These are phyloP conservation scores for Choristoneura rosaceana DNA, from an alignment of 2,888 invertebrate species.

Conservation along the genomic window DNA sequence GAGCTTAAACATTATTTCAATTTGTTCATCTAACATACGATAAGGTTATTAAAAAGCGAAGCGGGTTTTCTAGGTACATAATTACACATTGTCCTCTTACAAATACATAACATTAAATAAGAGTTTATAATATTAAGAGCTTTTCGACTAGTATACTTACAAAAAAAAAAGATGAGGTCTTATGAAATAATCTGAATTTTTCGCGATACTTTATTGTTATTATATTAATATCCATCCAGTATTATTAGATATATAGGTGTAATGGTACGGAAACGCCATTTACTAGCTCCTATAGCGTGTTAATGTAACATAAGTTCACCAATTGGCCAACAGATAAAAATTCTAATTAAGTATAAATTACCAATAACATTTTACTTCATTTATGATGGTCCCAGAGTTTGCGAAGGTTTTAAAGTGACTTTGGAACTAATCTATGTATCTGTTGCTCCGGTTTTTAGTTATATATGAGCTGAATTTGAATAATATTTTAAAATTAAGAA, in stretches of 20 bases:
- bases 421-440: not conserved
- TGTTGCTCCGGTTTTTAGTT: slow-evolving; percentile 28
- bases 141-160: slow-evolving; percentile 82
- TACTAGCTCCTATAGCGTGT: slow-evolving; percentile 73
- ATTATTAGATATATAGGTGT: slow-evolving; percentile 82
- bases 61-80: slow-evolving; percentile 65
- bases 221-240: slow-evolving; percentile 83
- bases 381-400: slow-evolving; percentile 20
- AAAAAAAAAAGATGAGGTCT: slow-evolving; percentile 77
- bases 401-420: not conserved
- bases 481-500: not conserved
- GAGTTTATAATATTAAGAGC: slow-evolving; percentile 80
- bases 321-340: slow-evolving; percentile 63
- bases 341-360: slow-evolving; percentile 54
- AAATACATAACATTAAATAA: slow-evolving; percentile 67
- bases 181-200: slow-evolving; percentile 81
- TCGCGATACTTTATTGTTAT: slow-evolving; percentile 80
- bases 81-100: slow-evolving; percentile 70
- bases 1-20: slow-evolving; percentile 68
- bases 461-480: not conserved
- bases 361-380: slow-evolving; percentile 27
- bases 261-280: slow-evolving; percentile 66
- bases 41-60: slow-evolving; percentile 51
- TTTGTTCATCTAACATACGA: slow-evolving; percentile 66
- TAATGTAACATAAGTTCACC: slow-evolving; percentile 69